These are phyloP conservation scores for Cynodonichthys magdalenae DNA, from an alignment of 2,797 vertebrate species.

Conservation along the genomic window DNA sequence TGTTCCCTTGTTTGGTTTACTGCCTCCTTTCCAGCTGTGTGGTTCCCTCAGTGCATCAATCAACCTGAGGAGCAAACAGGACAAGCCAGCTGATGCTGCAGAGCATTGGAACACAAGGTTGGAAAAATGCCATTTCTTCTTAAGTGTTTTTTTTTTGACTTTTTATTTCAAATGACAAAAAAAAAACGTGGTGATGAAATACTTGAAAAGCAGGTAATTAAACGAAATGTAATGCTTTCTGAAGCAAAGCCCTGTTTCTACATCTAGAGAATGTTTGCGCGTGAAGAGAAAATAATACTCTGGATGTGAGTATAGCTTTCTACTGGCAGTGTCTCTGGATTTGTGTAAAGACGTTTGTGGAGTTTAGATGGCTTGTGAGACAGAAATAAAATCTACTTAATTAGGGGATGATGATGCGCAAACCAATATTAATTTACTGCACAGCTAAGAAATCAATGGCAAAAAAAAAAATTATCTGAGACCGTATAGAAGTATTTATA, in stretches of 20 bases:
- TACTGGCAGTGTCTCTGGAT: slow-evolving; percentile 55
- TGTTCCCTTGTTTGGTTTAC: slow-evolving; percentile 75
- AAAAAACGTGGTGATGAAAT: slow-evolving; percentile 14
- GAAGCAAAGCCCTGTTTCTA: slow-evolving; percentile 64
- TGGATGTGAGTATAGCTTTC: slow-evolving; percentile 42
- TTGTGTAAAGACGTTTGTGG: slow-evolving; percentile 39
- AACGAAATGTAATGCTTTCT: slow-evolving; percentile 63
- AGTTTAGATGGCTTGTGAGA: slow-evolving; percentile 45
- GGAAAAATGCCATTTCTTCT: slow-evolving; percentile 15
- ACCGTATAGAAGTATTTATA: slow-evolving; percentile 37
- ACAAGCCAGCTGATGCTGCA: slow-evolving; percentile 26
- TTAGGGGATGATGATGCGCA: slow-evolving; percentile 44
- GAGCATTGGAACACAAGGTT: slow-evolving; percentile 44
- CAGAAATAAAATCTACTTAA: slow-evolving; percentile 51
- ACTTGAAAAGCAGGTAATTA: slow-evolving; percentile 58
- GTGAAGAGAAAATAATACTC: slow-evolving; percentile 61
- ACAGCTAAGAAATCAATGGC: slow-evolving; percentile 32
- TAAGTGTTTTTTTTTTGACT: slow-evolving; percentile 12
- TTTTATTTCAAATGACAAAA: slow-evolving; percentile 20
- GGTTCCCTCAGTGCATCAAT: slow-evolving; percentile 74
- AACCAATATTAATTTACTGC: slow-evolving; percentile 39
- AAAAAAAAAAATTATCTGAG: slow-evolving; percentile 8
- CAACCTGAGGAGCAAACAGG: slow-evolving; percentile 60
- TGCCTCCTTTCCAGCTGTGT: slow-evolving; percentile 75
- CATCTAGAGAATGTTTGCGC: slow-evolving; percentile 53